A percentile compares a stretch with the other conserved stretches of the same genome.
phyloP scores from a whole-genome alignment of 1,140 invertebrate species.

The Heterodera schachtii region DNA sequence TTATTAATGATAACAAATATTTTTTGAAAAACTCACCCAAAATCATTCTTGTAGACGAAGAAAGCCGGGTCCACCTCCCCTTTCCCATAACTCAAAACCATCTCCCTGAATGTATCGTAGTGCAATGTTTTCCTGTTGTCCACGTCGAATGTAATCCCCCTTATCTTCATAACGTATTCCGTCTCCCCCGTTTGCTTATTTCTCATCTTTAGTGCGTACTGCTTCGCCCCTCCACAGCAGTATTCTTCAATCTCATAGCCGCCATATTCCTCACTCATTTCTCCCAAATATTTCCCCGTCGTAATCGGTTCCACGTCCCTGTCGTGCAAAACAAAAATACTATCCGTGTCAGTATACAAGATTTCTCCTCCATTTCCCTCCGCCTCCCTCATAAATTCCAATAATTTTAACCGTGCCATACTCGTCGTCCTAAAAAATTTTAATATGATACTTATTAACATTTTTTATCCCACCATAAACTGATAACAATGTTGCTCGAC shows the following conservation, averaged over 20 bases:
- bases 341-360: not conserved
- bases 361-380: not conserved
- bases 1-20: too few species aligned
- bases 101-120: too few species aligned
- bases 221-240: constrained; percentile 5
- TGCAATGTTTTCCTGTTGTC: too few species aligned
- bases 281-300: not conserved
- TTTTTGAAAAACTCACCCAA: too few species aligned
- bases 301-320: not conserved
- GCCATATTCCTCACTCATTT: not conserved
- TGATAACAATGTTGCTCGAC: not conserved
- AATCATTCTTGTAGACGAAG: too few species aligned
- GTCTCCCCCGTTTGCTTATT: too few species aligned
- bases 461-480: not conserved
- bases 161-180: too few species aligned
- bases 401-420: not conserved
- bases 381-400: not conserved
- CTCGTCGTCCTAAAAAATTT: not conserved
- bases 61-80: too few species aligned
- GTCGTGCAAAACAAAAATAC: constrained; percentile 6
- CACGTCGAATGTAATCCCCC: too few species aligned
- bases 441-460: too few species aligned
- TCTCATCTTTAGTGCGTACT: not conserved
- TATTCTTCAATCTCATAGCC: constrained; percentile 17
- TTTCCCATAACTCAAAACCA: too few species aligned